A percentile compares a stretch with the other conserved stretches of the same genome.
Evolutionary conservation across 2,113 vertebrate genomes (phyloP).

Genomic region (Takifugu bimaculatus): DNA sequence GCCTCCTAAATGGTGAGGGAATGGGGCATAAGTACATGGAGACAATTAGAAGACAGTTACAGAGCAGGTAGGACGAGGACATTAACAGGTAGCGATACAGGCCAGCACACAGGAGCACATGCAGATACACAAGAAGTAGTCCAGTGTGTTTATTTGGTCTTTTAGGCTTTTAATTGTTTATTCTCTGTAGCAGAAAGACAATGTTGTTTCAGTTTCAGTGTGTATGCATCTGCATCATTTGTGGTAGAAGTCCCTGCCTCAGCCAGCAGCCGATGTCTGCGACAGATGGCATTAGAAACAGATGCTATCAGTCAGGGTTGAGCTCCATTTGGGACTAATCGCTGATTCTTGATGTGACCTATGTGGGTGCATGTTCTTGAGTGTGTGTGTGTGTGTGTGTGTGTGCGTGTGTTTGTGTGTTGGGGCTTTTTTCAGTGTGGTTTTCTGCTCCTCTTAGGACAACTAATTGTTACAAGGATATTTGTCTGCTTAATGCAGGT

Average conservation of each 20-base stretch:
- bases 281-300: conserved; percentile 59
- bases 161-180: too few species aligned
- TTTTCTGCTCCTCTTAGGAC: background rate
- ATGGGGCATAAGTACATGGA: too few species aligned
- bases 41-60: too few species aligned
- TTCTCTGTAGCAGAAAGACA: background rate
- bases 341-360: conserved; percentile 40
- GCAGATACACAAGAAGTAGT: too few species aligned
- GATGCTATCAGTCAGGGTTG: conserved; percentile 48
- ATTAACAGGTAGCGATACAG: too few species aligned
- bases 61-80: too few species aligned
- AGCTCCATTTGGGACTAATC: conserved; percentile 56
- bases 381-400: conserved; percentile 1
- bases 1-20: too few species aligned
- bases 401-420: background rate
- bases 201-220: conserved; percentile 1
- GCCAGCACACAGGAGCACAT: too few species aligned
- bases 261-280: conserved; percentile 30
- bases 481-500: background rate
- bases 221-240: conserved; percentile 2
- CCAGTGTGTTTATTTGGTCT: too few species aligned
- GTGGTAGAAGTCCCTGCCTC: conserved; percentile 4
- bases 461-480: background rate
- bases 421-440: background rate
- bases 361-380: background rate